These are phyloP conservation scores for Drosophila lacteicornis DNA, from an alignment of 1,140 invertebrate genomes.

Conservation along the genomic window DNA sequence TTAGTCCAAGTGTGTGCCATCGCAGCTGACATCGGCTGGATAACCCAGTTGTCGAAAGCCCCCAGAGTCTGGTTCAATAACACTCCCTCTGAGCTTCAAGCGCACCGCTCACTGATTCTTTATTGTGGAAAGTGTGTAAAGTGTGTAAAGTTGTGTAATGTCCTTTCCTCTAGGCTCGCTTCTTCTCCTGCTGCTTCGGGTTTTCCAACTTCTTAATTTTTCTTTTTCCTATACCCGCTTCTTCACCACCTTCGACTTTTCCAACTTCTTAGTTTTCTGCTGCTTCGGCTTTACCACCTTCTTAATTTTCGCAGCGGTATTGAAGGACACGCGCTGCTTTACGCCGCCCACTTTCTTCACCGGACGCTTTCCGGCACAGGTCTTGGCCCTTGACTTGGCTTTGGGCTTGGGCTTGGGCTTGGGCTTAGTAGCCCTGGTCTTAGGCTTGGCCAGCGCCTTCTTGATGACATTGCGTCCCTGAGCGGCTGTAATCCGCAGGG, in stretches of 20 bases:
- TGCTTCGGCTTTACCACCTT: neutral
- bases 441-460: neutral
- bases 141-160: too few species aligned
- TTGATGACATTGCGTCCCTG: neutral
- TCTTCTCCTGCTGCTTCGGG: neutral
- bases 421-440: too few species aligned
- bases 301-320: neutral
- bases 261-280: neutral
- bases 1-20: constrained; percentile 64
- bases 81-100: neutral
- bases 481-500: neutral
- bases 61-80: constrained; percentile 33
- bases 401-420: too few species aligned
- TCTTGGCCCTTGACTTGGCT: neutral
- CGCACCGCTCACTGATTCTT: neutral
- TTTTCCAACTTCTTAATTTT: neutral
- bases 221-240: neutral
- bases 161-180: neutral
- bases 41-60: constrained; percentile 47
- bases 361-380: neutral
- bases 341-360: neutral
- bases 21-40: constrained; percentile 29
- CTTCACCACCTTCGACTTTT: neutral
- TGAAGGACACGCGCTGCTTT: neutral
- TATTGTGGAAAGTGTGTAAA: too few species aligned